phyloP scores from a whole-genome alignment of 2,797 vertebrate genomes.

The Sibirionetta formosa region DNA sequence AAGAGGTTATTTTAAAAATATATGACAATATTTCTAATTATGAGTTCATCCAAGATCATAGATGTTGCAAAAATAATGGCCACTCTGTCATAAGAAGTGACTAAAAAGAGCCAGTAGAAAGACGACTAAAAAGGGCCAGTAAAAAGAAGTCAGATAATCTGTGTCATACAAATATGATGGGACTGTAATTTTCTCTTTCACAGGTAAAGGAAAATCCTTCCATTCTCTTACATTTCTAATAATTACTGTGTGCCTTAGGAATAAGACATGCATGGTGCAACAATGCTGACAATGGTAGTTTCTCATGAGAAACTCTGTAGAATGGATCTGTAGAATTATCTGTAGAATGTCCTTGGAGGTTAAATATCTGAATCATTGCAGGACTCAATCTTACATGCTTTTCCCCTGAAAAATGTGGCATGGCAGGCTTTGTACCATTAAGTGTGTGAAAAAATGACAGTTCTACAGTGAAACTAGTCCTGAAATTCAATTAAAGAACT shows the following conservation, averaged over 20 bases:
- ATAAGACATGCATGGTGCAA: background rate
- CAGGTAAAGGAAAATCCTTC: background rate
- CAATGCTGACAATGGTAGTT: background rate
- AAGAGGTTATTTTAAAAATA: background rate
- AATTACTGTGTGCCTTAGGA: background rate
- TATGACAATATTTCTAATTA: background rate
- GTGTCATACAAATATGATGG: background rate
- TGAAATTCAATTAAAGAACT: background rate
- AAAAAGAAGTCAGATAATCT: background rate
- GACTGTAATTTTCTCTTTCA: background rate
- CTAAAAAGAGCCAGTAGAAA: background rate
- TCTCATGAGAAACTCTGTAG: background rate
- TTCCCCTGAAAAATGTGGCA: background rate
- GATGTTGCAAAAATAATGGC: background rate
- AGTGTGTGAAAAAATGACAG: constrained; percentile 31
- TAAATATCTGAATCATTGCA: background rate
- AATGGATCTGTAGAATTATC: background rate
- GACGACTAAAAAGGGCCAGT: background rate
- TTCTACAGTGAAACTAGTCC: background rate
- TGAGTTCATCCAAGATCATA: background rate
- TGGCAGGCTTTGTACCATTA: background rate
- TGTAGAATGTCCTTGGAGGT: background rate
- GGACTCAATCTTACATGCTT: background rate
- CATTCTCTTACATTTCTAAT: background rate
- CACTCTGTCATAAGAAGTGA: background rate